Conservation (phyloP, 2,888 invertebrate species). For the Dolichopus griseipennis region DNA sequence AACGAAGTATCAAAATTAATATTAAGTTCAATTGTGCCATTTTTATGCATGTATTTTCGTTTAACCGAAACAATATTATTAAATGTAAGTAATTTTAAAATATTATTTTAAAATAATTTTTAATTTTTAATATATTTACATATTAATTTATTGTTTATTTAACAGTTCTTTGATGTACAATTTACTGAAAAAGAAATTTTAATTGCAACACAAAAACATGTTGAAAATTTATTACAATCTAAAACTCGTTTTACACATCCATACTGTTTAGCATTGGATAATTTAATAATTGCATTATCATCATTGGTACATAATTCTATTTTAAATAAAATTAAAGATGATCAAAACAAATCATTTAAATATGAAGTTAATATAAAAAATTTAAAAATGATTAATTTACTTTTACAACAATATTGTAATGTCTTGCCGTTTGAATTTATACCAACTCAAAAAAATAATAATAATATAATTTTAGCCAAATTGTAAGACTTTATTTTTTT, state of each 20-base stretch:
- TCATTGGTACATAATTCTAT: slow-evolving; percentile 45
- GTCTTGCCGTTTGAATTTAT: slow-evolving; percentile 38
- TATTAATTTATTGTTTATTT: slow-evolving; percentile 14
- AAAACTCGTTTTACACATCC: slow-evolving; percentile 50
- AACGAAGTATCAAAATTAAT: slow-evolving; percentile 47
- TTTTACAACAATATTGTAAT: slow-evolving; percentile 35
- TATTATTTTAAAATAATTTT: slow-evolving; percentile 10
- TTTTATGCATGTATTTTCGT: slow-evolving; percentile 54
- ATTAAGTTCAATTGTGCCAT: slow-evolving; percentile 53
- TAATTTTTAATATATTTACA: no score
- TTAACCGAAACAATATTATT: slow-evolving; percentile 45
- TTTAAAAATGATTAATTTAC: slow-evolving; percentile 28
- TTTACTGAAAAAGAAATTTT: slow-evolving; percentile 49
- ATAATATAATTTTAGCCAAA: slow-evolving; percentile 30
- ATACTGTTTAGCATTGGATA: slow-evolving; percentile 65
- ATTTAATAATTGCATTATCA: slow-evolving; percentile 49
- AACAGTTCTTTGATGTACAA: slow-evolving; percentile 30
- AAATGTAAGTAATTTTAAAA: slow-evolving; percentile 42
- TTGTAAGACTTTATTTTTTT: slow-evolving; percentile 29
- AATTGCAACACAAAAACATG: slow-evolving; percentile 50
- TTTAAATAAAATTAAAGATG: slow-evolving; percentile 28
- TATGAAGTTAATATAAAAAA: slow-evolving; percentile 21
- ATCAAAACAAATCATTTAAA: not conserved
- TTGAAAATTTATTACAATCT: slow-evolving; percentile 47
- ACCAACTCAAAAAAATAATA: slow-evolving; percentile 27